Base-by-base conservation (phyloP, 2,888 invertebrate species). In the Ophion costatus region DNA sequence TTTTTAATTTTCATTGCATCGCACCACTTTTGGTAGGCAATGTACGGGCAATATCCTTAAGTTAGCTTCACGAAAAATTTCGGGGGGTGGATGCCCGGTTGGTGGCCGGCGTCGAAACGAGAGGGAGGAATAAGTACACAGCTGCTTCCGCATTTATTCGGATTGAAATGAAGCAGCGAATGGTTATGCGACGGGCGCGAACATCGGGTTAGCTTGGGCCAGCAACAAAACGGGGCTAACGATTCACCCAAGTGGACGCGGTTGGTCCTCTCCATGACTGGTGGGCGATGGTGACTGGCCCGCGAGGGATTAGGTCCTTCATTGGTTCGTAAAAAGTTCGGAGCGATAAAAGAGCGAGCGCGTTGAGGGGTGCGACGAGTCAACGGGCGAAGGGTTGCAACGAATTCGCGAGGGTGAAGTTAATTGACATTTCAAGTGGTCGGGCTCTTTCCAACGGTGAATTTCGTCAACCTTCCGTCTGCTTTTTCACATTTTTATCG, bases 61-160 rank as follows among this genome's bases (percentile, higher is more conserved):
- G 88, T 88, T 76, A 90, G 90, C 92, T 92, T 92, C 91, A 92
- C 88, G 91, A 90, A 87, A 86, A 85, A 76, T 14, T 70, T n/a
- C 45, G 66, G 45, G 56, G 29, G 64, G 2, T 3, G 29, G 29
- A 17, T 11, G 64, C 45, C 42, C 29, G 64, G 9, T 74, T 74
- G 38, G 66, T 29, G n/a, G 64, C 29, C 24, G 80, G 80, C 64
- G 75, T 38, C 6, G 9, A 38, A 22, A 22, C 20, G 20, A 20
- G 59, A 10, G 24, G 22, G 56, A 81, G 63, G 66, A 83, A 75
- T 88, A 86, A 86, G 86, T 45, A 61, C 88, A 86, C 92, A 91
- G 90, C 91, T 91, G 91, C 86, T 89, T 89, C 89, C 86, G 87
- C 90, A 91, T 92, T 92, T 92, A 92, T 92, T 90, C 89, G 87